Base-by-base conservation (phyloP, 2,113 vertebrate species). In the Mungos mungo region DNA sequence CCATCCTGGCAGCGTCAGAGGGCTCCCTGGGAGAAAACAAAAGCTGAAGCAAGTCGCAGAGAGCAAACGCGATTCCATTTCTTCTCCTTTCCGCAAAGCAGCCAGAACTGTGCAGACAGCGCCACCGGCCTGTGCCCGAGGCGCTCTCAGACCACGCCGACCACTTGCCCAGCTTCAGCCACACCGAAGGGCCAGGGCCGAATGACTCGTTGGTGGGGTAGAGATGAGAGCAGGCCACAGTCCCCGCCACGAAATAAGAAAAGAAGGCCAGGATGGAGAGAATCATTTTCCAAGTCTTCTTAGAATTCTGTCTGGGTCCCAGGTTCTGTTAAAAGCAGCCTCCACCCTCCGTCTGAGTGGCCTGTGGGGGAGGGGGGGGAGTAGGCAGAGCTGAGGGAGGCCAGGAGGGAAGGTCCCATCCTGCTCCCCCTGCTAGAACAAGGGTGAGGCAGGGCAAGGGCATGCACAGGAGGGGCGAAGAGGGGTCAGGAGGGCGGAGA, bases 101-200 rank as follows among this genome's bases (percentile, higher is more conserved):
- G 96, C 60, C 45, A 95, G 97, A 13, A 19, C 96, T 96, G 95
- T 95, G 93, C 97, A 74, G 88, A 97, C 92, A 95, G 96, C 35
- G 74, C 97, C 98, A 93, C 95, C 95, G 97, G 96, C 91, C 97
- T 80, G 79, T 91, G 98, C 74, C 93, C 97, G 96, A 97, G 97
- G 96, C 90, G 81, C 96, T 96, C 98, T 96, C 97, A 92, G 92
- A 96, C 97, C 95, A 81, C 85, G 84, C 94, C 85, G 88, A 95
- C 83, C 77, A 93, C 63, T 92, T 83, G 83, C 97, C 98, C 93
- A 97, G 92, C 97, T 97, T 92, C 71, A 80, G 77, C 95, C 90
- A 97, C 81, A 92, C 96, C 96, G 96, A 97, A 98, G 92, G 94
- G 77, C 21, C 68, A 74, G 72, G 71, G 91, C 9, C 3, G 38